A percentile compares a stretch with the other conserved stretches of the same genome.
These are phyloP conservation scores for Parnassius smintheus DNA, from an alignment of 2,888 invertebrate species.

Conservation along the genomic window DNA sequence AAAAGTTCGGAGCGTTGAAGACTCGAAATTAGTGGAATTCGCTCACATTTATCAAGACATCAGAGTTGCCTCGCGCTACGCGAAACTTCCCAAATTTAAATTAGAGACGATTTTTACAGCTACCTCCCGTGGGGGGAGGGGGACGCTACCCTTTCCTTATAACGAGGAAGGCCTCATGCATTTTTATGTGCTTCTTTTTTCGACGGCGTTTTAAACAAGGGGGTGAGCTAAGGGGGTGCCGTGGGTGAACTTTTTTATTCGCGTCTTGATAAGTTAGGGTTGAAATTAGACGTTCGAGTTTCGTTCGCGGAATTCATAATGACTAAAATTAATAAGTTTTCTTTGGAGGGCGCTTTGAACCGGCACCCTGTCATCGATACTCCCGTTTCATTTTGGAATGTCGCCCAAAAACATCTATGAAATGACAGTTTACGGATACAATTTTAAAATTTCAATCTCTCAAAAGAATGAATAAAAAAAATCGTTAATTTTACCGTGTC, in stretches of 20 bases:
- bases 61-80: conserved; percentile 74
- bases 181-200: conserved; percentile 83
- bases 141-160: conserved; percentile 80
- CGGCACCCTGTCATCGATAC: conserved; percentile 49
- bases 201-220: conserved; percentile 82
- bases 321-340: conserved; percentile 82
- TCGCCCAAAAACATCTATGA: neutral
- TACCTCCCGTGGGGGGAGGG: conserved; percentile 71
- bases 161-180: conserved; percentile 83
- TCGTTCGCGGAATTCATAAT: conserved; percentile 82
- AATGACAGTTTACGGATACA: too few species aligned
- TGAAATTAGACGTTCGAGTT: conserved; percentile 82
- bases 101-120: conserved; percentile 82
- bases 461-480: too few species aligned
- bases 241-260: conserved; percentile 81
- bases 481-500: too few species aligned
- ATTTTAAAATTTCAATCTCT: too few species aligned
- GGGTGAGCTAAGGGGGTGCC: conserved; percentile 75
- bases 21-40: conserved; percentile 78
- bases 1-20: conserved; percentile 75
- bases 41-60: conserved; percentile 80
- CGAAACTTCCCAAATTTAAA: conserved; percentile 82
- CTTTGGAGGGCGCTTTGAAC: conserved; percentile 71
- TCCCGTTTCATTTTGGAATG: conserved; percentile 26
- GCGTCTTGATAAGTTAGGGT: conserved; percentile 83